phyloP scores from a whole-genome alignment of 2,888 invertebrate species.

The Morinoia aosen region DNA sequence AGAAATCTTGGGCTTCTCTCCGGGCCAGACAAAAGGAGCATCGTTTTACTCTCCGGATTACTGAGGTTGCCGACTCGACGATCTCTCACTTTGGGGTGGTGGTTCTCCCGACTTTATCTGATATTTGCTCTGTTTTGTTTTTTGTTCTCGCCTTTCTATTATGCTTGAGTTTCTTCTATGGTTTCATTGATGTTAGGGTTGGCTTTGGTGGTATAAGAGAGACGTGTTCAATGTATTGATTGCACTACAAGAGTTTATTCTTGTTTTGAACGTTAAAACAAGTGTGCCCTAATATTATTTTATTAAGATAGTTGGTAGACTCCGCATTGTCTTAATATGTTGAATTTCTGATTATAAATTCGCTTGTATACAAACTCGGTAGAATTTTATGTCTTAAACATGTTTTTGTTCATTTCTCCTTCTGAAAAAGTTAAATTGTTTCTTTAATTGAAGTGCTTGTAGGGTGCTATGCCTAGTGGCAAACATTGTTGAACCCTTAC shows the following conservation, averaged over 20 bases:
- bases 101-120: background rate
- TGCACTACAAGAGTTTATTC: background rate
- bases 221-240: background rate
- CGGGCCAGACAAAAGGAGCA: background rate
- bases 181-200: background rate
- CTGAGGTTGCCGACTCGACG: background rate
- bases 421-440: no score
- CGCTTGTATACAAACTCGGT: background rate
- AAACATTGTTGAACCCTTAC: no score
- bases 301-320: background rate
- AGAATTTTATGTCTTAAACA: no score
- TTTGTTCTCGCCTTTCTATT: background rate
- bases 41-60: background rate
- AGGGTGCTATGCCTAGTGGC: no score
- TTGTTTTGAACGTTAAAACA: background rate
- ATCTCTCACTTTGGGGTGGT: background rate
- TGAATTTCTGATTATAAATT: background rate
- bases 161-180: background rate
- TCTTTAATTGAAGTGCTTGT: no score
- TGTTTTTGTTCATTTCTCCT: no score
- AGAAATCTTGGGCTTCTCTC: constrained; percentile 13
- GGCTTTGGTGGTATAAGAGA: background rate
- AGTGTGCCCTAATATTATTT: background rate
- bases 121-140: background rate
- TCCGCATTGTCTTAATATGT: background rate